Evolutionary conservation across 2,888 invertebrate genomes (phyloP).

Genomic region (Lamellibrachia columna): DNA sequence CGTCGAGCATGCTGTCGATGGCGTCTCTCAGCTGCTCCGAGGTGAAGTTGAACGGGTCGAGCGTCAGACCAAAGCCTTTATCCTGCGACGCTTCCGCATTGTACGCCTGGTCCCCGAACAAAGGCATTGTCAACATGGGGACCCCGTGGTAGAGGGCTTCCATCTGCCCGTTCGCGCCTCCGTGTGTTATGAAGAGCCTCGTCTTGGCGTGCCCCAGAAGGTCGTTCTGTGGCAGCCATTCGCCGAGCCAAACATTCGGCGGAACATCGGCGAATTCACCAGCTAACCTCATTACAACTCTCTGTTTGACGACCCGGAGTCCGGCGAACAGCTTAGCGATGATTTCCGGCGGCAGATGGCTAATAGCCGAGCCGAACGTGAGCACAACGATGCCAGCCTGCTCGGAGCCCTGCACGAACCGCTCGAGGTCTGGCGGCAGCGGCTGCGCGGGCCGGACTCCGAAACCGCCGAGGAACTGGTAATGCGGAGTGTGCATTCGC

Average conservation of each 20-base stretch:
- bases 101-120: constrained; percentile 30
- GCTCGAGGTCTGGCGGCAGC: constrained; percentile 22
- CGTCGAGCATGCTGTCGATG: constrained; percentile 17
- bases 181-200: constrained; percentile 34
- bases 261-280: constrained; percentile 20
- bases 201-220: constrained; percentile 31
- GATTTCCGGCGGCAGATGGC: constrained; percentile 13
- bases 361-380: constrained; percentile 30
- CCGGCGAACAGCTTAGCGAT: constrained; percentile 22
- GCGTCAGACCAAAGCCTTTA: constrained; percentile 25
- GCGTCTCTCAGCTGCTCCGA: constrained; percentile 25
- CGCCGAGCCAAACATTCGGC: constrained; percentile 23
- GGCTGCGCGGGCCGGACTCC: not conserved
- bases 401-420: constrained; percentile 24
- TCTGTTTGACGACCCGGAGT: constrained; percentile 27
- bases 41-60: constrained; percentile 23
- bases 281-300: constrained; percentile 24
- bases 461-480: constrained; percentile 33
- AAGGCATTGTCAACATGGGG: constrained; percentile 31
- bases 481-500: constrained; percentile 29
- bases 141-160: constrained; percentile 35
- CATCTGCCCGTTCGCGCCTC: constrained; percentile 33
- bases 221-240: constrained; percentile 34
- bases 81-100: constrained; percentile 20
- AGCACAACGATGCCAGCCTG: constrained; percentile 28